Percentiles rank a stretch among this genome's conserved stretches.
These are phyloP conservation scores for Aepyceros melampus DNA, from an alignment of 2,113 vertebrate species.

Conservation along the genomic window DNA sequence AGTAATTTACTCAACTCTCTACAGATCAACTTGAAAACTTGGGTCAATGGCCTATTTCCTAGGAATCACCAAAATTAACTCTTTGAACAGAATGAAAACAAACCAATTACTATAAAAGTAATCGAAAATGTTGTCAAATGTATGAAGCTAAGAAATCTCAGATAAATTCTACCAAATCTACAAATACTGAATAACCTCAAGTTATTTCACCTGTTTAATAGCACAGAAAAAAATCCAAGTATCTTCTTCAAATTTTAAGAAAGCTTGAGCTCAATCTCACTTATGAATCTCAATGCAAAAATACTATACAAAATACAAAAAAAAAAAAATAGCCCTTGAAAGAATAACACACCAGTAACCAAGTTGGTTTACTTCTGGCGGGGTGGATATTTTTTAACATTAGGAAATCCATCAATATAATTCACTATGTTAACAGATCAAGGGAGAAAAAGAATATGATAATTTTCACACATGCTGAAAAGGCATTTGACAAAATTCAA, in stretches of 20 bases:
- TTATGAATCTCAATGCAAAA: background rate
- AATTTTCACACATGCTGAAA: background rate
- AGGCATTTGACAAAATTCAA: background rate
- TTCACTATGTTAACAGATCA: background rate
- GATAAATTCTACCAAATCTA: background rate
- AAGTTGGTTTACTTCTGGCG: background rate
- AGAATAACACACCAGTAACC: background rate
- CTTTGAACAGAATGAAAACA: background rate
- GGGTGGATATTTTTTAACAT: background rate
- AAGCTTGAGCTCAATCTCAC: background rate
- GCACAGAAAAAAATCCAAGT: background rate
- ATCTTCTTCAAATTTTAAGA: constrained; percentile 17
- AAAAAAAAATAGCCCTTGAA: background rate
- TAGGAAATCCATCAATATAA: background rate
- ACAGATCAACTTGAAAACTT: constrained; percentile 19
- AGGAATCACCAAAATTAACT: background rate
- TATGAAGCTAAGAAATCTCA: background rate
- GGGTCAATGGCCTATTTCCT: background rate
- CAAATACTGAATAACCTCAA: background rate
- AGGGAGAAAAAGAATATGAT: background rate
- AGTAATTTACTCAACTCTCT: background rate
- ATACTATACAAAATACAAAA: background rate
- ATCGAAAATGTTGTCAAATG: background rate
- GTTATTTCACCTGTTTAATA: background rate
- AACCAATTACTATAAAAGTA: background rate